These are phyloP conservation scores for Rhagoletis pomonella DNA, from an alignment of 1,140 invertebrate genomes.

Conservation along the genomic window DNA sequence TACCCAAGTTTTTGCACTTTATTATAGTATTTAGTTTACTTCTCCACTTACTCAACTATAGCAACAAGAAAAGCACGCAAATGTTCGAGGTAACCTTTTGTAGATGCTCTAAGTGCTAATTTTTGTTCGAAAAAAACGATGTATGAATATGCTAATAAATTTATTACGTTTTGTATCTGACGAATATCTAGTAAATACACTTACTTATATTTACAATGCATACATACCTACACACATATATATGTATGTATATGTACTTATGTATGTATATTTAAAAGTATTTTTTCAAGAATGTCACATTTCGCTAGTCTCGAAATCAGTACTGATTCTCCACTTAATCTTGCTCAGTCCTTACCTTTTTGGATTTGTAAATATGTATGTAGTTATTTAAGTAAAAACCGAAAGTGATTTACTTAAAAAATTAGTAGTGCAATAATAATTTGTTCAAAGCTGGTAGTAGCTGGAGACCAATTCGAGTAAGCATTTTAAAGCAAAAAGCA, in stretches of 20 bases:
- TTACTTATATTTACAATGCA: too few relatives aligned
- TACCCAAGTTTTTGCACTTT: not conserved
- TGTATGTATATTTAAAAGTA: too few relatives aligned
- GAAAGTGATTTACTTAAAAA: constrained; percentile 5
- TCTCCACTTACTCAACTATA: not conserved
- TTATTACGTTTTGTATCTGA: not conserved
- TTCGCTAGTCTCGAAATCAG: not conserved
- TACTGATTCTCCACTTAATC: not conserved
- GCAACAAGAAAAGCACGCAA: not conserved
- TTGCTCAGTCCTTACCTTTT: not conserved
- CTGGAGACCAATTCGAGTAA: too few relatives aligned
- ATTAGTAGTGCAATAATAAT: constrained; percentile 1
- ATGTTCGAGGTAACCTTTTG: not conserved
- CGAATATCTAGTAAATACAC: not conserved
- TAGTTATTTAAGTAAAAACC: not conserved
- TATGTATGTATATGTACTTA: not conserved
- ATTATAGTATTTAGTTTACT: not conserved
- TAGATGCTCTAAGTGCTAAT: constrained; percentile 26
- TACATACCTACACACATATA: not conserved
- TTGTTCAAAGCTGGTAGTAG: not conserved
- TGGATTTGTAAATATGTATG: not conserved
- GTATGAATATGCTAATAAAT: constrained; percentile 31
- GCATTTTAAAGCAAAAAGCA: too few relatives aligned
- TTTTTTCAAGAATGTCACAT: too few relatives aligned
- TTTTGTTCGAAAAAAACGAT: not conserved